These are phyloP conservation scores for Vespertilio murinus DNA, from an alignment of 2,797 vertebrate species.

Conservation along the genomic window DNA sequence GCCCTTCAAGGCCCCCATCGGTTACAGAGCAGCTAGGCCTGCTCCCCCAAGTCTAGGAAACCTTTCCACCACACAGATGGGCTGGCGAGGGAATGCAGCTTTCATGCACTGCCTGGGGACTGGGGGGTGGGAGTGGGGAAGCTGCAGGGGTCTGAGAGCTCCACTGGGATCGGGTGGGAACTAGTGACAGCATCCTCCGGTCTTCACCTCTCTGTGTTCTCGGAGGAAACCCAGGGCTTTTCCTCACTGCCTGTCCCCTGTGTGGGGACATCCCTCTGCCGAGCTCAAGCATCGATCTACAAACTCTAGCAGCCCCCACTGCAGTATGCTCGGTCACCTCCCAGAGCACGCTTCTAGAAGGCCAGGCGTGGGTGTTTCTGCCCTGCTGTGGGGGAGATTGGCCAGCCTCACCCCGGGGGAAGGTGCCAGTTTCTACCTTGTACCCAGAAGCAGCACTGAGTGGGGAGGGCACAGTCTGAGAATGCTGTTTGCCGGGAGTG, in stretches of 20 bases:
- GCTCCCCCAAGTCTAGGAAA: not conserved
- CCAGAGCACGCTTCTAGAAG: not conserved
- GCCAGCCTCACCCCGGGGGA: not conserved
- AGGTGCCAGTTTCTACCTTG: not conserved
- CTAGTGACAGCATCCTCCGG: not conserved
- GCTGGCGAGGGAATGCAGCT: not conserved
- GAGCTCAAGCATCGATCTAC: not conserved
- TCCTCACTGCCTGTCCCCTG: not conserved
- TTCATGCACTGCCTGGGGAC: not conserved
- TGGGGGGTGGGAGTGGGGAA: too few relatives aligned
- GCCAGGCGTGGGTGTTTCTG: not conserved
- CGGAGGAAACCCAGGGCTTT: not conserved
- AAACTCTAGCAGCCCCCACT: not conserved
- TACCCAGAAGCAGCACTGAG: not conserved
- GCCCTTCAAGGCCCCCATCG: not conserved
- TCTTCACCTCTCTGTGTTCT: not conserved
- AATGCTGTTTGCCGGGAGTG: not conserved
- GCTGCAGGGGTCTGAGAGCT: not conserved
- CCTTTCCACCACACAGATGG: not conserved
- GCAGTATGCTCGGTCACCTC: not conserved
- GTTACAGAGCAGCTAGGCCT: not conserved
- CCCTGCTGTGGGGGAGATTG: accelerated
- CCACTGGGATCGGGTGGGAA: not conserved
- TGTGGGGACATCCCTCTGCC: not conserved
- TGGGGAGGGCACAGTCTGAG: not conserved